A percentile compares a stretch with the other conserved stretches of the same genome.
Conservation (phyloP, 2,888 invertebrate species). For the Clivina fossor region DNA sequence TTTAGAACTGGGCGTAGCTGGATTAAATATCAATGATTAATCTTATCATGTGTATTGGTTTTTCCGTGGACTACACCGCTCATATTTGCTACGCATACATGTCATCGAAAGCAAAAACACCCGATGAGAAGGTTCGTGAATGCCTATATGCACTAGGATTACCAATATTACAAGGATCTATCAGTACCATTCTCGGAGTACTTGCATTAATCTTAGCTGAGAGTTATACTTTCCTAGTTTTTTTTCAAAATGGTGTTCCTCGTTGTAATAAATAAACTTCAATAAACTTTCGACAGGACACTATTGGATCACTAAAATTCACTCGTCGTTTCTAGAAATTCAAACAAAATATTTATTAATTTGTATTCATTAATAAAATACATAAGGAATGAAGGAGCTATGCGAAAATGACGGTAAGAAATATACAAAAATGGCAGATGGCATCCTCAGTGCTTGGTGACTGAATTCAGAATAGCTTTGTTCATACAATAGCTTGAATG, state of each 20-base stretch:
- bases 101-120: constrained; percentile 79
- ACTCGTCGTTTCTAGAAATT: no score
- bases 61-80: constrained; percentile 93
- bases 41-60: constrained; percentile 95
- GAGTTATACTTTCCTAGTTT: constrained; percentile 92
- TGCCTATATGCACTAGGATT: constrained; percentile 86
- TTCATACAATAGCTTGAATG: no score
- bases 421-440: no score
- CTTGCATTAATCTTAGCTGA: constrained; percentile 83
- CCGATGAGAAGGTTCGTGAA: constrained; percentile 79
- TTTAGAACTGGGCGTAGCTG: constrained; percentile 90
- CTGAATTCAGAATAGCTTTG: no score
- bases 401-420: no score
- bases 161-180: constrained; percentile 89
- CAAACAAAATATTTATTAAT: no score
- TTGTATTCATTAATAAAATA: no score
- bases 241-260: constrained; percentile 97
- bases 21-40: constrained; percentile 98
- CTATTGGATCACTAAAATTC: no score
- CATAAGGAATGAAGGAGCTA: no score
- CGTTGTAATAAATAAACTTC: no score
- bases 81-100: constrained; percentile 96
- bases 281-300: no score
- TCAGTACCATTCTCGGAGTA: constrained; percentile 88
- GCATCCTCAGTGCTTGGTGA: no score